Percentiles rank a stretch among this genome's conserved stretches.
Conservation (phyloP, 1,140 invertebrate species). For the Lepidurus apus region DNA sequence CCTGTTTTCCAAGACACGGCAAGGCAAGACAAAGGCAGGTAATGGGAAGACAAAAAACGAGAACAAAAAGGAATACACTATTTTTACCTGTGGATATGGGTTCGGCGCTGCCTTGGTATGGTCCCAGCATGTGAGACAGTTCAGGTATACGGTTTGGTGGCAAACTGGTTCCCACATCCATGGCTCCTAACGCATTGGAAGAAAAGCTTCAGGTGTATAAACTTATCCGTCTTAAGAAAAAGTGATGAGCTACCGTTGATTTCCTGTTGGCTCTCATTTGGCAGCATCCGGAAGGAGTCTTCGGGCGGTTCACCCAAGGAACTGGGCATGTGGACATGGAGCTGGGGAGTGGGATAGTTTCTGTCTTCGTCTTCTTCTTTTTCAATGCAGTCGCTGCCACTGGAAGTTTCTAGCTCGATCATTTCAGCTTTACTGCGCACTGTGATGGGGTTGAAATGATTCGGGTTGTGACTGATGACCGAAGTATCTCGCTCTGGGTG, state of each 20-base stretch:
- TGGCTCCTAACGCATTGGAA: not conserved
- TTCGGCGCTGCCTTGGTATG: not conserved
- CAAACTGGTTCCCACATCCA: not conserved
- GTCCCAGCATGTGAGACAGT: not conserved
- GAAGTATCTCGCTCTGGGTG: not conserved
- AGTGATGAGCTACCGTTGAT: not conserved
- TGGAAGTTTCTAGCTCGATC: not conserved
- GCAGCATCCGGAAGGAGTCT: not conserved
- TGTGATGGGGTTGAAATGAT: not conserved
- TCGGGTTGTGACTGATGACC: conserved; percentile 4
- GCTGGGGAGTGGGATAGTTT: not conserved
- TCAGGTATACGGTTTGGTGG: not conserved
- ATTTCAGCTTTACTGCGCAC: conserved; percentile 11
- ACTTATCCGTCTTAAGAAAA: not conserved
- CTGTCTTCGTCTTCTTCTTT: conserved; percentile 2
- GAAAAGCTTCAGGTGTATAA: not conserved
- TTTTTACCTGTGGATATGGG: not conserved
- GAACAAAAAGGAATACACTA: not conserved
- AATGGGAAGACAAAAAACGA: not conserved
- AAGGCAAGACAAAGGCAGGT: no score
- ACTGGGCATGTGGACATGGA: not conserved
- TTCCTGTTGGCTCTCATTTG: not conserved
- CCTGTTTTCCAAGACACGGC: not conserved
- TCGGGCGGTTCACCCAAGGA: not conserved
- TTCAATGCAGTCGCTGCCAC: not conserved